A percentile compares a stretch with the other conserved stretches of the same genome.
Evolutionary conservation across 2,113 vertebrate species (phyloP).

Genomic region (Coryphaenoides rupestris): DNA sequence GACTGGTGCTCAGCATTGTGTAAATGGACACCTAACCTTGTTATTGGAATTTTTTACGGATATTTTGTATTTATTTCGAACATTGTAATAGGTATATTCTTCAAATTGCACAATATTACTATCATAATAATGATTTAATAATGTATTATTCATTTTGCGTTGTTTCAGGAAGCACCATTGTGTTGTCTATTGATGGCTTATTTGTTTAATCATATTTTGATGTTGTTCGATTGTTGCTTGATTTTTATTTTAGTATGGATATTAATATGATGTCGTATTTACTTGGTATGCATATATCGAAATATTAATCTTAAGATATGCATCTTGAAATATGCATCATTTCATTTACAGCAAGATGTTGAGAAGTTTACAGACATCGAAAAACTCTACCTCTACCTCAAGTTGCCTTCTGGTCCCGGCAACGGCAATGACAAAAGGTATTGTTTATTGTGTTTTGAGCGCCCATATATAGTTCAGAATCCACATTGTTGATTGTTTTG

Average conservation of each 20-base stretch:
- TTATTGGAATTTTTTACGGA: too few species aligned
- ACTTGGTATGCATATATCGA: not conserved
- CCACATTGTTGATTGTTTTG: too few species aligned
- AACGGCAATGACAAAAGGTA: conserved; percentile 97
- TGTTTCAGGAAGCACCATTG: too few species aligned
- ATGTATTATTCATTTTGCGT: too few species aligned
- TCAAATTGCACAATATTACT: not conserved
- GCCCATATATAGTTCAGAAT: conserved; percentile 13
- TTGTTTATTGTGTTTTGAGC: not conserved
- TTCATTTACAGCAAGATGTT: conserved; percentile 92
- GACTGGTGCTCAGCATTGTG: too few species aligned
- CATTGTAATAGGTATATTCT: not conserved
- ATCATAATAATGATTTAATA: too few species aligned
- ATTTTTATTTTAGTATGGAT: too few species aligned
- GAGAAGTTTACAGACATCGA: conserved; percentile 99
- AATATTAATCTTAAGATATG: not conserved
- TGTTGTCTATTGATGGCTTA: too few species aligned
- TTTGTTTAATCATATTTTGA: too few species aligned
- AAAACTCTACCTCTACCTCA: conserved; percentile 99
- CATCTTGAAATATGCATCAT: not conserved
- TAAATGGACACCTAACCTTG: too few species aligned
- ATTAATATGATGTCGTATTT: not conserved
- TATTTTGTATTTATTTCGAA: not conserved
- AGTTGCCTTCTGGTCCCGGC: conserved; percentile 99
- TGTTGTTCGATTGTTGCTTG: not conserved